Percentiles rank a stretch among this genome's conserved stretches.
Conservation (phyloP, 2,113 vertebrate species). For the Centropus unirufus region DNA sequence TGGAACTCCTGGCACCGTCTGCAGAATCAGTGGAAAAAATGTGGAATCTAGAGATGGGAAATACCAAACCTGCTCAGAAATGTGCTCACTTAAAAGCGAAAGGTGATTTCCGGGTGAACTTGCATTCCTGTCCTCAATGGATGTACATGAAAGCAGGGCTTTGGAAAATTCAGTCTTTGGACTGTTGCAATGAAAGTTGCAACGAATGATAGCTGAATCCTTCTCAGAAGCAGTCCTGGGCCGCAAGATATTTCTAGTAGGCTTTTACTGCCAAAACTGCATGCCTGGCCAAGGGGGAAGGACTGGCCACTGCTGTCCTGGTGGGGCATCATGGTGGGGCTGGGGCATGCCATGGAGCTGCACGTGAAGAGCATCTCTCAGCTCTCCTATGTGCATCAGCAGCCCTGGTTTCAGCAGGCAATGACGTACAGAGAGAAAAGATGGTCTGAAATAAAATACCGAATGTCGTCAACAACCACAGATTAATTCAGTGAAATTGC, state of each 20-base stretch:
- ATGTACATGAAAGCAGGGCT: not conserved
- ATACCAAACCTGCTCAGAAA: slow-evolving; percentile 35
- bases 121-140: not conserved
- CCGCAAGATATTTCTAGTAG: not conserved
- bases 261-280: not conserved
- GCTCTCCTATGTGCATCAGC: not conserved
- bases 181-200: not conserved
- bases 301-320: not conserved
- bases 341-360: not conserved
- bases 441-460: slow-evolving; percentile 10
- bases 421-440: not conserved
- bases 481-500: slow-evolving; percentile 15
- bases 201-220: not conserved
- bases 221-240: not conserved
- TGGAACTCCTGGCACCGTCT: slow-evolving; percentile 21
- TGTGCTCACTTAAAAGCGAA: slow-evolving; percentile 17
- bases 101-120: slow-evolving; percentile 49
- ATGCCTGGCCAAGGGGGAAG: not conserved
- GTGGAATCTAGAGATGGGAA: slow-evolving; percentile 50
- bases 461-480: not conserved
- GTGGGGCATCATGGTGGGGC: accelerated
- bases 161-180: not conserved
- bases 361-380: not conserved
- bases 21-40: slow-evolving; percentile 53
- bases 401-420: not conserved